Evolutionary conservation across 2,888 invertebrate species (phyloP), one percentile per base, ranked within the genome.

Genomic region (Salpingus planirostris): DNA sequence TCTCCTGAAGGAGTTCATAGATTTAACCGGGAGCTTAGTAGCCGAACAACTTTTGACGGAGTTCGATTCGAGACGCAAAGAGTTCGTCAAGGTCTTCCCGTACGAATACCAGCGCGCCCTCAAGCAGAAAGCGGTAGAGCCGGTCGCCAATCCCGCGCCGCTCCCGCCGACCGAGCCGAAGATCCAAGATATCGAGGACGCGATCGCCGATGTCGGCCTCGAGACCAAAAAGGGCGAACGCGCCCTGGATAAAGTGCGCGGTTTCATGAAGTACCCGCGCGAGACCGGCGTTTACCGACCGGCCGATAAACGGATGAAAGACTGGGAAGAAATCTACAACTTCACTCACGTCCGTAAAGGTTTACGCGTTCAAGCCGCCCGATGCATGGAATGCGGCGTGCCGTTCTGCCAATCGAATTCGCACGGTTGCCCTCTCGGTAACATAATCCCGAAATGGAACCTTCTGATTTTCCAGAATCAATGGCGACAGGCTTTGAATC

Each of bases 361-460:
- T n/a, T 71, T 98, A 24, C 73, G 83, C 28, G 76, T 83, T 6
- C 95, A 95, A 62, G 92, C 95, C 2, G 92, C 95, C 0, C 74
- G 93, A 24, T 98, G 97, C 60, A 97, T 97, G 97, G 97, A 97
- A 57, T 97, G 97, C 64, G 97, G 97, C 13, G 93, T 98, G n/a
- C 93, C 93, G 5, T 93, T 95, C 71, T 98, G 98, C 59, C 91
- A 92, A 60, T 89, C 89, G 21, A 76, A 76, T 40, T 74, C 77
- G 21, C 89, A 95, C 61, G 97, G 97, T 27, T 98, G 97, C 60
- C 97, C 97, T 1, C 74, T 98, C 21, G 96, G 96, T 15, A 98
- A 98, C 65, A 92, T 98, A 49, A 93, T 98, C 46, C 98, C 98
- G 31, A 95, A 95, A 68, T 98, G 96, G 95, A 98, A 98, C 66